A percentile compares a stretch with the other conserved stretches of the same genome.
Evolutionary conservation across 2,113 vertebrate species (phyloP).

Genomic region (Poeciliopsis occidentalis): DNA sequence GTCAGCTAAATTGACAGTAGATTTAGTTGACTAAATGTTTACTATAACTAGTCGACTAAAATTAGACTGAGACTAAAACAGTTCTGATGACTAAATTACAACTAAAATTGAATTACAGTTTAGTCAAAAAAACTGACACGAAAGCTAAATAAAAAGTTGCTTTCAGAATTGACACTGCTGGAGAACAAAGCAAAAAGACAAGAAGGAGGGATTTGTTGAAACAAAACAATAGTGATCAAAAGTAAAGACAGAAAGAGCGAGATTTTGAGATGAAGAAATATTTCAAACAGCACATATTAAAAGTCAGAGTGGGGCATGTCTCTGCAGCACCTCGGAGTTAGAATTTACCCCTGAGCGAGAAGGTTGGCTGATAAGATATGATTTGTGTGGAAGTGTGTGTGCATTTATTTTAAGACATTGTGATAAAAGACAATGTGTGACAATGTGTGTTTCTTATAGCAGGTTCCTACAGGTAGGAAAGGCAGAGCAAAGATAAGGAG

Average conservation of each 20-base stretch:
- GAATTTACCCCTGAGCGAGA: constrained; percentile 49
- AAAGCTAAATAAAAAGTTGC: no score
- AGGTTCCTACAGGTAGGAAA: background rate
- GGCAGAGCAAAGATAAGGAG: background rate
- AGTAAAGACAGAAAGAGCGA: background rate
- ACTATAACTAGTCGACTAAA: no score
- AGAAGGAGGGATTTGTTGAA: background rate
- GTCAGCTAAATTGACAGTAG: no score
- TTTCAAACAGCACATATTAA: constrained; percentile 5
- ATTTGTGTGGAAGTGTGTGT: constrained; percentile 48
- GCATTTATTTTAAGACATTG: constrained; percentile 19
- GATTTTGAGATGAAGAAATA: constrained; percentile 11
- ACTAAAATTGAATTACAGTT: no score
- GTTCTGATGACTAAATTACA: no score
- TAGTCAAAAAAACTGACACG: no score
- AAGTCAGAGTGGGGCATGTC: constrained; percentile 59
- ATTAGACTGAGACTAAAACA: no score
- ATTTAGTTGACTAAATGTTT: no score
- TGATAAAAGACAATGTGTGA: background rate
- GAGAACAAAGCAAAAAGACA: background rate
- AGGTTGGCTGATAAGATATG: constrained; percentile 54
- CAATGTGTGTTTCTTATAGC: background rate
- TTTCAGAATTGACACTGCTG: background rate
- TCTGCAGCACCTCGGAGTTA: constrained; percentile 64
- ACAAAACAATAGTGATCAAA: constrained; percentile 9